phyloP scores from a whole-genome alignment of 2,113 vertebrate species.

The Thermophis baileyi region DNA sequence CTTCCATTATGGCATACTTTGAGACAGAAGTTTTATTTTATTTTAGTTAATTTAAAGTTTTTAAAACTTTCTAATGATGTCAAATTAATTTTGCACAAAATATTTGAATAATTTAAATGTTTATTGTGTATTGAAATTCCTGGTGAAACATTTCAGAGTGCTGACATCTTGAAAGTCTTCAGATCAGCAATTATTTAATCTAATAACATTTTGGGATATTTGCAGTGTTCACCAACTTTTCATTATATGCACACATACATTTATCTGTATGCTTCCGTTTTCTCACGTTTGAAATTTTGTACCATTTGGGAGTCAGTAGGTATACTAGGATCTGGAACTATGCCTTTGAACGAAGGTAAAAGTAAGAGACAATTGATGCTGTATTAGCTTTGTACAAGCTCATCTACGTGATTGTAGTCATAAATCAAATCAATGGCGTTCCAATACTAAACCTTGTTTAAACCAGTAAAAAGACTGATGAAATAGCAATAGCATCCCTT shows the following conservation, averaged over 20 bases:
- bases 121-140: constrained; percentile 31
- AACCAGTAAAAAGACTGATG: not conserved
- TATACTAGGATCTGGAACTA: not conserved
- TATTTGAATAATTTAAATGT: constrained; percentile 18
- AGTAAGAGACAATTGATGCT: not conserved
- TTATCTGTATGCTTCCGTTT: not conserved
- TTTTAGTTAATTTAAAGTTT: not conserved
- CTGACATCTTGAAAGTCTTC: constrained; percentile 29
- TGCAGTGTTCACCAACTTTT: not conserved
- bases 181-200: not conserved
- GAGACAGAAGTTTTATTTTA: not conserved
- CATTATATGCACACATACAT: not conserved
- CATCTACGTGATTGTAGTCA: not conserved
- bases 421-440: not conserved
- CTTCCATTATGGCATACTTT: not conserved
- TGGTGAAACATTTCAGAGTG: constrained; percentile 18
- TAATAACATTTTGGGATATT: not conserved
- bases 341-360: not conserved
- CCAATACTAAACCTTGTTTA: not conserved
- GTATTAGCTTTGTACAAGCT: not conserved
- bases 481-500: not conserved
- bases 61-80: not conserved
- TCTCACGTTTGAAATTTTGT: not conserved
- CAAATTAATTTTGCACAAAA: constrained; percentile 14
- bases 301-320: not conserved